Percentiles rank a stretch among this genome's conserved stretches.
Conservation (phyloP, 2,888 invertebrate genomes). For the Limnephilus auricula region DNA sequence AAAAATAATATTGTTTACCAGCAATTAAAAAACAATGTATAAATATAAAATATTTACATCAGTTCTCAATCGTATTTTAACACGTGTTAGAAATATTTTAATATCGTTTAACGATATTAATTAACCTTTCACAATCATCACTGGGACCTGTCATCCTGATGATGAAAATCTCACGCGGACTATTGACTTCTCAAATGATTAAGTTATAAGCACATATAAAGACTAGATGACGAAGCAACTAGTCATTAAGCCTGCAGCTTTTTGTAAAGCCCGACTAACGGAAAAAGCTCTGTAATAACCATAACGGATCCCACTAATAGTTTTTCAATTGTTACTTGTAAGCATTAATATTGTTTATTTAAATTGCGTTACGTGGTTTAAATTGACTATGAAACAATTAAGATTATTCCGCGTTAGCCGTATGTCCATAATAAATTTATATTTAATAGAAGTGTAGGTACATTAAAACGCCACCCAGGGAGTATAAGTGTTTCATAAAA, state of each 20-base stretch:
- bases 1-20: no score
- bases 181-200: not conserved
- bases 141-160: not conserved
- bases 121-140: not conserved
- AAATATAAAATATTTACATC: no score
- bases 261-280: not conserved
- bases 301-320: not conserved
- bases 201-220: not conserved
- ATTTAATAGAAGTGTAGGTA: not conserved
- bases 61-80: no score
- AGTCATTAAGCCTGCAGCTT: not conserved
- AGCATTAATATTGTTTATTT: constrained; percentile 2
- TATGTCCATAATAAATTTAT: not conserved
- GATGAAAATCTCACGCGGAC: not conserved
- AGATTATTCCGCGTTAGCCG: not conserved
- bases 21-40: no score
- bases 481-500: not conserved
- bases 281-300: not conserved
- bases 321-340: not conserved
- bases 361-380: not conserved
- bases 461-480: not conserved
- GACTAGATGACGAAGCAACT: not conserved
- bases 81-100: no score
- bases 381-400: not conserved
- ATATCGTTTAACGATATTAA: not conserved